These are phyloP conservation scores for Oophaga sylvatica DNA, from an alignment of 2,797 vertebrate genomes.

Conservation along the genomic window DNA sequence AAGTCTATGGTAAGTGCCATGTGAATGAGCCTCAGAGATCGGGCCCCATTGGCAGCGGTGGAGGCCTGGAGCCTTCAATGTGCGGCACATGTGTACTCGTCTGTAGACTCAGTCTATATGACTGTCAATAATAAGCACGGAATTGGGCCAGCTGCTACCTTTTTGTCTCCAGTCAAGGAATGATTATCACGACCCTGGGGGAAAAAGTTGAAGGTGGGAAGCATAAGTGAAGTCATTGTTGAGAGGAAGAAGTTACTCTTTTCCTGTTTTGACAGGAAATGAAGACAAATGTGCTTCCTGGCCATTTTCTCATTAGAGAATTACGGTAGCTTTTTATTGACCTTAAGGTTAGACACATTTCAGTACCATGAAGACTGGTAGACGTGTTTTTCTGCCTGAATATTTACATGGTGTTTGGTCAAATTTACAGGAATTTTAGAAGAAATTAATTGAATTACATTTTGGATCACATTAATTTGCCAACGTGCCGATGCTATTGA, in stretches of 20 bases:
- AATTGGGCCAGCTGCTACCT: slow-evolving; percentile 66
- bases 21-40: not conserved
- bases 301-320: slow-evolving; percentile 80
- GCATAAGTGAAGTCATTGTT: slow-evolving; percentile 97
- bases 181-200: slow-evolving; percentile 81
- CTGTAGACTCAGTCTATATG: not conserved
- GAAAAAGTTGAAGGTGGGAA: slow-evolving; percentile 89
- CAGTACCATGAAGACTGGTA: slow-evolving; percentile 74
- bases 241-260: slow-evolving; percentile 98
- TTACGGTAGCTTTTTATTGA: slow-evolving; percentile 76
- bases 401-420: slow-evolving; percentile 64
- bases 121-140: slow-evolving; percentile 5
- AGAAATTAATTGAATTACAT: slow-evolving; percentile 1
- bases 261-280: slow-evolving; percentile 99
- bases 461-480: not conserved
- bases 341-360: slow-evolving; percentile 76
- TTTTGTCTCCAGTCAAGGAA: slow-evolving; percentile 78
- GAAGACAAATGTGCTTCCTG: slow-evolving; percentile 99
- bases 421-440: not conserved
- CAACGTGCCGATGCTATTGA: not conserved
- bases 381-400: slow-evolving; percentile 77
- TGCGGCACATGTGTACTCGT: slow-evolving; percentile 7
- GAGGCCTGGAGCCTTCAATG: not conserved
- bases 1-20: not conserved
- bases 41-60: not conserved